These are phyloP conservation scores for Sceloporus tristichus DNA, from an alignment of 2,113 vertebrate species.

Conservation along the genomic window DNA sequence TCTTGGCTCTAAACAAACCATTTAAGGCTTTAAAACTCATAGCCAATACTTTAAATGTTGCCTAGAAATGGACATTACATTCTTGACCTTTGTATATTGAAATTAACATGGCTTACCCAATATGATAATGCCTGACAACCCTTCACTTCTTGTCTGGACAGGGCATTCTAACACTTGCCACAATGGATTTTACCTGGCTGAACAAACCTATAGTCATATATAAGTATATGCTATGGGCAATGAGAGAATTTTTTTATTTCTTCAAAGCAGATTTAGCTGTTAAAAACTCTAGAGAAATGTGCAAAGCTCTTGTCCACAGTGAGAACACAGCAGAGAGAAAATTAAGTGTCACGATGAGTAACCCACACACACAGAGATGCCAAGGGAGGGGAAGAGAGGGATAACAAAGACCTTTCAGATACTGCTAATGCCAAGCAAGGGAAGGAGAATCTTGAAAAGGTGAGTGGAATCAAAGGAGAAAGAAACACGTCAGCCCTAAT, in stretches of 20 bases:
- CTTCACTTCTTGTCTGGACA: neutral
- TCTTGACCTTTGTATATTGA: no score
- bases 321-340: neutral
- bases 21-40: no score
- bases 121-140: neutral
- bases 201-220: neutral
- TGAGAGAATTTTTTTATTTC: neutral
- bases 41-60: no score
- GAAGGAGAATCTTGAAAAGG: neutral
- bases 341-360: neutral
- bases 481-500: neutral
- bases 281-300: neutral
- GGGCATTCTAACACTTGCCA: neutral
- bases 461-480: constrained; percentile 10
- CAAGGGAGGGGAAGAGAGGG: neutral
- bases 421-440: neutral
- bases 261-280: neutral
- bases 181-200: neutral
- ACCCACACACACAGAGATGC: neutral
- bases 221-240: neutral
- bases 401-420: neutral
- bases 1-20: no score
- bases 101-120: no score
- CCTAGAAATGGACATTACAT: no score
- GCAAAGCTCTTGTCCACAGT: neutral